Percentiles rank a stretch among this genome's conserved stretches.
phyloP scores from a whole-genome alignment of 2,888 invertebrate genomes.

The Protodeltote pygarga region DNA sequence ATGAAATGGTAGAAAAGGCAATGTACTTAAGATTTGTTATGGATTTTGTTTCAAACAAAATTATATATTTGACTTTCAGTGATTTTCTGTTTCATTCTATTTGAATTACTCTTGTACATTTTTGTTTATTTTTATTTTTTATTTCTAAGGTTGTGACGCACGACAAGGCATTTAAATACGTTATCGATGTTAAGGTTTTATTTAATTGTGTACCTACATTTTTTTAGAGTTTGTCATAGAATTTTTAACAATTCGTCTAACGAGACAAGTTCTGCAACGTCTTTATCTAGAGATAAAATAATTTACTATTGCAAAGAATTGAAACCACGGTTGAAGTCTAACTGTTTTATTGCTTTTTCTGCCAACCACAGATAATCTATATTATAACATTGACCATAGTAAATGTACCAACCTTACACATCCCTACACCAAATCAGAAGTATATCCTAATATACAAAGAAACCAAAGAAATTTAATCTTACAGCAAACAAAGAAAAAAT shows the following conservation, averaged over 20 bases:
- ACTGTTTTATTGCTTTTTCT: no score
- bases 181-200: constrained; percentile 13
- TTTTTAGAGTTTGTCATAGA: constrained; percentile 7
- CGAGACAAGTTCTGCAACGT: no score
- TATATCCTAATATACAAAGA: no score
- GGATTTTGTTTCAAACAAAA: constrained; percentile 51
- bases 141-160: constrained; percentile 66
- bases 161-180: constrained; percentile 51
- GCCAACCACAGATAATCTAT: no score
- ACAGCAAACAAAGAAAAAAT: no score
- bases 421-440: no score
- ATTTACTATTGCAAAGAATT: no score
- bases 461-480: no score
- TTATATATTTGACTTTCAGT: constrained; percentile 30
- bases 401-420: no score
- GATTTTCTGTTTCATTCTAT: constrained; percentile 40
- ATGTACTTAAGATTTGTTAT: constrained; percentile 66
- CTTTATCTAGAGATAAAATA: no score
- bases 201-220: constrained; percentile 13
- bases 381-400: no score
- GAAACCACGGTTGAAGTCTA: no score
- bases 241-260: background rate
- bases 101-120: constrained; percentile 50
- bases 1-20: constrained; percentile 53
- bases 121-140: constrained; percentile 51